Base-by-base conservation (phyloP, 2,113 vertebrate genomes). In the Proterorhinus semilunaris region DNA sequence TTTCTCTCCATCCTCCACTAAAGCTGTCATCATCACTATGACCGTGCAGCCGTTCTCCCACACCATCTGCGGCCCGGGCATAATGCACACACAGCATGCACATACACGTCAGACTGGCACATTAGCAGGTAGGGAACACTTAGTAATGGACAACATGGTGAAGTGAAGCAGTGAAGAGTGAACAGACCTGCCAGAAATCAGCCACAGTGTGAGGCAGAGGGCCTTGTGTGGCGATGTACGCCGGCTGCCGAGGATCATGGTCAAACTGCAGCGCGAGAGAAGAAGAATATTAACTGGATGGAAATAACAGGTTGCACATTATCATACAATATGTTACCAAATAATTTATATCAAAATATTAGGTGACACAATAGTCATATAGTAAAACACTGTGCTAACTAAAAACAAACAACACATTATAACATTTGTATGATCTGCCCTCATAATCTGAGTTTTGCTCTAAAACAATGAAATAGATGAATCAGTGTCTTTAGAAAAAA, bases 11-110 rank as follows among this genome's bases (percentile, higher is more conserved):
- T 99, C 96, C 69, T 99, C 98, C 0, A 96, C 95, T 78, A 99
- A 85, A 0, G 97, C 96, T 8, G 95, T 94, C 89, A 98, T 93
- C 97, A 99, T 99, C 79, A 99, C 96, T 0, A 99, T 98, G 79
- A 98, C 96, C 0, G 96, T 97, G 81, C 97, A 98, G 86, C 98
- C 96, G 0, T 95, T 98, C 87, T 99, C 98, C 98, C 98, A 99
- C 68, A 98, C 97, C 96, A 98, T 99, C 98, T 99, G 86, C 5
- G 42, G 2, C 8, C 42, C 7, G 1, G 45, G 71, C 10, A 73
- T 9, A 74, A 61, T 61, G 42, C 10, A 52, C 13, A 57, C 12
- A 0, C 9, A 65, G 48, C 3, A 72, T 46, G 54, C 49, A 58
- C 48, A 66, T 2, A 12, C 57, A 62, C 17, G 54, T 61, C 43